These are phyloP conservation scores for Circaetus gallicus DNA, from an alignment of 2,113 vertebrate species.

Conservation along the genomic window DNA sequence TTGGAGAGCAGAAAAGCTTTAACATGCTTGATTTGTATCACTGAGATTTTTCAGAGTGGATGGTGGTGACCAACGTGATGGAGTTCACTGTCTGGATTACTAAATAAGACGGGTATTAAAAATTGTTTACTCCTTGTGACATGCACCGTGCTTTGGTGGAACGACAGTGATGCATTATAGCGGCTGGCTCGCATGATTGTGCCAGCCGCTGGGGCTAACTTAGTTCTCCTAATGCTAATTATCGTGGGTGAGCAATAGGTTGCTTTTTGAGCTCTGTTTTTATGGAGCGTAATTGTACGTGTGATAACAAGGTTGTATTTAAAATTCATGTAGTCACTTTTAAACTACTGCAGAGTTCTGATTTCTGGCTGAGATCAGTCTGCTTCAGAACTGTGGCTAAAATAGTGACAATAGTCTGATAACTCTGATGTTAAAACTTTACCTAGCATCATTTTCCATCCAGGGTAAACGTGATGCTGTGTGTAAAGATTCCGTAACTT, in stretches of 20 bases:
- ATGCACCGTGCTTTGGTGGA: fast-evolving
- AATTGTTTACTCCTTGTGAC: not conserved
- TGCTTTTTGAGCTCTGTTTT: not conserved
- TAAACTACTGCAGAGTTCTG: not conserved
- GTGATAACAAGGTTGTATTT: not conserved
- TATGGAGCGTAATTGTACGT: not conserved
- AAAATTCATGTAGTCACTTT: not conserved
- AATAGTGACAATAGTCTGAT: not conserved
- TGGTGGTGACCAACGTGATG: not conserved
- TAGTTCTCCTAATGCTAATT: not conserved
- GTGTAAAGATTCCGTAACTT: not conserved
- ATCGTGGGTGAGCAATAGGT: not conserved
- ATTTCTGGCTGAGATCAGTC: not conserved
- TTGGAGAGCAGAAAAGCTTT: not conserved
- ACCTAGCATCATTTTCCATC: not conserved
- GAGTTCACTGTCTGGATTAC: not conserved
- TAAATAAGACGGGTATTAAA: not conserved
- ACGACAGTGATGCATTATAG: not conserved
- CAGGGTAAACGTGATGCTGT: not conserved
- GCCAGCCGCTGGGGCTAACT: not conserved
- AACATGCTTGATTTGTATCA: not conserved
- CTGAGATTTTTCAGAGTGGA: not conserved
- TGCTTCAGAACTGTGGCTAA: not conserved
- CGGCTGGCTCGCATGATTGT: not conserved
- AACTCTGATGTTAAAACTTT: not conserved